Evolutionary conservation across 2,113 vertebrate species (phyloP).

Genomic region (Ammodytes marinus): DNA sequence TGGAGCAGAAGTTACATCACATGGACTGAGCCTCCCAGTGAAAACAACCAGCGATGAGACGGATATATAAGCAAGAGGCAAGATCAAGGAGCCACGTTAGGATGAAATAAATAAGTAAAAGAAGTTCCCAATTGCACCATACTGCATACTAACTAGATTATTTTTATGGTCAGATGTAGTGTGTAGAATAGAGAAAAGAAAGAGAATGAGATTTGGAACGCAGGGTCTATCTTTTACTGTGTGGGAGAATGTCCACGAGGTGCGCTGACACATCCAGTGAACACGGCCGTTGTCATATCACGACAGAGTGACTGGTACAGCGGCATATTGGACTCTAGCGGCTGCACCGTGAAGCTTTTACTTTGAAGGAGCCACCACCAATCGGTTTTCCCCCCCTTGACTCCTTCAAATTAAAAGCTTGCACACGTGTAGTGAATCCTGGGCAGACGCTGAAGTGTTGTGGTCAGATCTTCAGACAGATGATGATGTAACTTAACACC

Average conservation of each 20-base stretch:
- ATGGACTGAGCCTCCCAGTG: no score
- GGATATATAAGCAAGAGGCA: no score
- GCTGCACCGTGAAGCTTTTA: conserved; percentile 51
- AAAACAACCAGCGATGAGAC: no score
- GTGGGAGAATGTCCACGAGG: conserved; percentile 44
- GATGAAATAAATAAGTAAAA: no score
- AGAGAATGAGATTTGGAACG: no score
- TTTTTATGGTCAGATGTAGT: no score
- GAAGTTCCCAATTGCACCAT: no score
- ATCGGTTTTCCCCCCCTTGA: not conserved
- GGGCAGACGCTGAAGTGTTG: not conserved
- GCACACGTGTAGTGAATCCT: not conserved
- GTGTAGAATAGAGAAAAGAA: no score
- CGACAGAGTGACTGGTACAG: not conserved
- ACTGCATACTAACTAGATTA: no score
- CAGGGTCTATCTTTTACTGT: no score
- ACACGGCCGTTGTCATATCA: conserved; percentile 65
- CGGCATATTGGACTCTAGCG: conserved; percentile 20
- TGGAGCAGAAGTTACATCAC: no score
- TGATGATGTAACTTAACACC: not conserved
- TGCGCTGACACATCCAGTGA: conserved; percentile 77
- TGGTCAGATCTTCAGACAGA: not conserved
- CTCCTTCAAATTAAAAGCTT: conserved; percentile 68
- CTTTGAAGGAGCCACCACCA: conserved; percentile 32
- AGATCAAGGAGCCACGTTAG: no score